Base-by-base conservation (phyloP, 2,888 invertebrate species). In the Dimorphilus gyrociliatus region DNA sequence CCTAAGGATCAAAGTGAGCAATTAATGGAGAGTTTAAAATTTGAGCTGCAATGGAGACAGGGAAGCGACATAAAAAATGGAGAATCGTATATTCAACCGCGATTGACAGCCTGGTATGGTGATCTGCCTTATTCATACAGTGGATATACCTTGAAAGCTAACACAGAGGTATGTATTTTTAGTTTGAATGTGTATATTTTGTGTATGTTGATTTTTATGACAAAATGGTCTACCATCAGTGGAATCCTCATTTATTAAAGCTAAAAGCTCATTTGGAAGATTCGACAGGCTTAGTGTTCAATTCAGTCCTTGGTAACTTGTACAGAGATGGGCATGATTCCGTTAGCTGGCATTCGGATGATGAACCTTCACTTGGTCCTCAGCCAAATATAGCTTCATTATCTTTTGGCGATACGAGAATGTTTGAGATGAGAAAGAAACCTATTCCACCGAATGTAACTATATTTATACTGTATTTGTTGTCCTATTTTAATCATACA, bases 41-140 rank as follows among this genome's bases (percentile, higher is more conserved):
- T 46, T 30, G 51, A 53, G 25, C 42, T 57, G 25, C 51, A 53
- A 27, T 59, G 59, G 59, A 35, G 40, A 39, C 57, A 58, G 32
- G 41, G 45, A 21, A 41, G 37, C 25, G 49, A 53, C 33, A 32
- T 47, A 3, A 38, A 47, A 21, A 44, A 45, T 28, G 56, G 55
- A 8, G 42, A 36, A n/a, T 37, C 39, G 3, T 51, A 47, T 32
- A 29, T 50, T 10, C 53, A 64, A 40, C 64, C 64, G 3, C 42
- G 66, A 31, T 47, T 65, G 17, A 60, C 67, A 16, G 60, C 62
- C 1, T 68, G 68, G 68, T 61, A 56, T 41, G 67, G 67, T 2
- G 64, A 66, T 3, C 52, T 57, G 32, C 56, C 63, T 8, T 67
- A 66, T 41, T 45, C 54, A 4, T 63, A 66, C 41, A 56, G 60